Evolutionary conservation across 1,140 invertebrate species (phyloP), one percentile per base, ranked within the genome.

Genomic region (Drosophila pandora): DNA sequence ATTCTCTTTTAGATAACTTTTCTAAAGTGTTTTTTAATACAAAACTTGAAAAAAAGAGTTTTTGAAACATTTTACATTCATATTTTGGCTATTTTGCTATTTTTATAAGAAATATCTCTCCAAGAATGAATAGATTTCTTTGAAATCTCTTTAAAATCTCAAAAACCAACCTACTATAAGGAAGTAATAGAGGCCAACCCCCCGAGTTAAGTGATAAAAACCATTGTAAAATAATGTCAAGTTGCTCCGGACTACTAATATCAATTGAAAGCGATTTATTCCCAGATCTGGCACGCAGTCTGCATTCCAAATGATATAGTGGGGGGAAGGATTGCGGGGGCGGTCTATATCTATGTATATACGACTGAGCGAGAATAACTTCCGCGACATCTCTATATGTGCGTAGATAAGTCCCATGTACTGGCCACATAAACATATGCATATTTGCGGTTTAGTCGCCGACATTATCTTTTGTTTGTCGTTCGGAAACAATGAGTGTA

Each of bases 401-500:
- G 41, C 28, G 43, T 34, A 63, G 1, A 54, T 54, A 45, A 5
- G 22, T 41, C 28, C 32, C 22, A 48, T 30, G 62, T 49, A 50
- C 45, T 30, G 28, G 12, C 47, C 64, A 56, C 54, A 65, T 74
- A 56, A 58, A 34, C 65, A 52, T 70, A 74, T 74, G 60, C 60
- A 75, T 64, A 73, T 74, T 39, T 68, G 71, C 49, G 72, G 72
- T 50, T 74, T 74, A 74, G 61, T 67, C 47, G 73, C 65, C 71
- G 61, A 75, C 73, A 76, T 76, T 75, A 76, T 78, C 64, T 83
- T 74, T 62, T 77, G 62, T 67, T 68, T 58, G 59, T 32, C 50
- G 55, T 60, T 73, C 82, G 57, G 56, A 53, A 57, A 61, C 59
- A 59, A 37, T 71, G 45, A 47, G 58, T 62, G 32, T 65, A 52